phyloP scores from a whole-genome alignment of 23 tunicate species.

The Styela clava region DNA sequence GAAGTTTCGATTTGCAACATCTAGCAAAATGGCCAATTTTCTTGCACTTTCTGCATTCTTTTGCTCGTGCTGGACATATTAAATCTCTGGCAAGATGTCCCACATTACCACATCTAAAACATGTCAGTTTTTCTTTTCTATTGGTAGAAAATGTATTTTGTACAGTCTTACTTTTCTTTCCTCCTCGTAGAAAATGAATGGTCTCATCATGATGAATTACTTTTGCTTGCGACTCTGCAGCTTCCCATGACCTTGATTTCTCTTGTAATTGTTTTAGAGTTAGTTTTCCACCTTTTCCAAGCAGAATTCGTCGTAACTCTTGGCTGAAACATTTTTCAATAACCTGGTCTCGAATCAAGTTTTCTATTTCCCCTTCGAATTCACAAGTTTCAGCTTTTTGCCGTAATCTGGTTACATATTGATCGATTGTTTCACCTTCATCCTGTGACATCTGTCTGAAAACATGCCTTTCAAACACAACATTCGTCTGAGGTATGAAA shows the following conservation, averaged over 20 bases:
- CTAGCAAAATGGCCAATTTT: background rate
- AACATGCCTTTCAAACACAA: too few relatives aligned
- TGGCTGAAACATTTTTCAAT: too few relatives aligned
- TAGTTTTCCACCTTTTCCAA: too few relatives aligned
- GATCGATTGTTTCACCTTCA: too few relatives aligned
- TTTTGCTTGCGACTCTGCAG: background rate
- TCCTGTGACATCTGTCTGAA: too few relatives aligned
- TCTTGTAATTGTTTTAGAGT: too few relatives aligned
- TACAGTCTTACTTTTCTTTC: background rate
- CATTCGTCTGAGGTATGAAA: too few relatives aligned
- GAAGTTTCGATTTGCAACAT: background rate
- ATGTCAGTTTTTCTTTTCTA: background rate
- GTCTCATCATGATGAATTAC: background rate
- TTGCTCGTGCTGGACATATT: background rate
- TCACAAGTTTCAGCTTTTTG: too few relatives aligned
- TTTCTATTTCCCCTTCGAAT: too few relatives aligned
- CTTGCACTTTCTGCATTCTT: background rate
- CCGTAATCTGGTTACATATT: too few relatives aligned
- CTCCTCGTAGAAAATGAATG: background rate
- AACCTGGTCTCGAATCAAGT: too few relatives aligned
- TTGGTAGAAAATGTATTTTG: background rate
- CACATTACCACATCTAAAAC: background rate
- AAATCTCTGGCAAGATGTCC: background rate
- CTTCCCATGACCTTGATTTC: background rate
- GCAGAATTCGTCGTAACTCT: too few relatives aligned